Conservation (phyloP, 1,140 invertebrate species). For the Ceratina australensis region DNA sequence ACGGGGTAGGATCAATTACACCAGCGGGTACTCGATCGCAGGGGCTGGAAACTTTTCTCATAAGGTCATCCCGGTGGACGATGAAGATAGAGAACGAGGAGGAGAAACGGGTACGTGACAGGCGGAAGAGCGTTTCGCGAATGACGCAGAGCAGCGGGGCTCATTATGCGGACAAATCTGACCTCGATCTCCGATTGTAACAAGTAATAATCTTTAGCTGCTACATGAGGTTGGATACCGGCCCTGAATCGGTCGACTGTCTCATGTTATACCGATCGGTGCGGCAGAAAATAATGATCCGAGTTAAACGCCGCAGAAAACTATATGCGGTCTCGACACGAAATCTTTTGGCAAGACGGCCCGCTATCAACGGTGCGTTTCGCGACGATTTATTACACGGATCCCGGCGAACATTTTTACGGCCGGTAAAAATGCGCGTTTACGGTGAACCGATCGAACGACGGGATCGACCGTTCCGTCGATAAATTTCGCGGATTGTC, state of each 20-base stretch:
- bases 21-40: not conserved
- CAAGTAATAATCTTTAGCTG: slow-evolving; percentile 56
- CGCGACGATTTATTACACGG: not conserved
- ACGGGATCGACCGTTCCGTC: no score
- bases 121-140: slow-evolving; percentile 10
- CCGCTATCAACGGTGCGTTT: slow-evolving; percentile 20
- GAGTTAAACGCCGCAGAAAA: slow-evolving; percentile 55
- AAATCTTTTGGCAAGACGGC: slow-evolving; percentile 53
- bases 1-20: slow-evolving; percentile 17
- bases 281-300: slow-evolving; percentile 60
- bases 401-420: no score
- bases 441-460: no score
- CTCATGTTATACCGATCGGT: slow-evolving; percentile 56
- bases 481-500: no score
- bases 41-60: slow-evolving; percentile 3
- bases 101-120: slow-evolving; percentile 24
- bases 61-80: not conserved
- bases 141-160: slow-evolving; percentile 41
- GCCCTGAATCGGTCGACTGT: slow-evolving; percentile 54
- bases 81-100: slow-evolving; percentile 2
- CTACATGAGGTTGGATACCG: slow-evolving; percentile 39
- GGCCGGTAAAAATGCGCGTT: no score
- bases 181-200: slow-evolving; percentile 61
- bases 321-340: slow-evolving; percentile 53
- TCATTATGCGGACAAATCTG: slow-evolving; percentile 66